Evolutionary conservation across 2,113 vertebrate species (phyloP).

Genomic region (Centrocercus urophasianus): DNA sequence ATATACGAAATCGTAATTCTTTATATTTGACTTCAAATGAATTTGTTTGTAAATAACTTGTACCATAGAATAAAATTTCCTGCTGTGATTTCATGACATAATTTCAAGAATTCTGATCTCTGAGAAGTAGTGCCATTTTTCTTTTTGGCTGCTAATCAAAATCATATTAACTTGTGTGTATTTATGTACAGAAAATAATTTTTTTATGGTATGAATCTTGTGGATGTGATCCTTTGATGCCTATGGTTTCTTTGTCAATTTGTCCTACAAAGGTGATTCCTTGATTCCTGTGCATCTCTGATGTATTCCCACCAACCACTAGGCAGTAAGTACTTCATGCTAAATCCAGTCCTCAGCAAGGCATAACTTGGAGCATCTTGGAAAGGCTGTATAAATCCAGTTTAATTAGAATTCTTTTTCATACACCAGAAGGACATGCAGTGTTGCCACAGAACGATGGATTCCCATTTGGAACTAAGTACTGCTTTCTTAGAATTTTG

Average conservation of each 20-base stretch:
- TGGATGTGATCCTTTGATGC: neutral
- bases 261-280: neutral
- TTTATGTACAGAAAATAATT: neutral
- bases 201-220: neutral
- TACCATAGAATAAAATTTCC: slow-evolving; percentile 35
- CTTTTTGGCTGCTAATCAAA: slow-evolving; percentile 8
- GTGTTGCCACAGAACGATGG: rapidly evolving
- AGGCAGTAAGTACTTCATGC: neutral
- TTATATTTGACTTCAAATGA: neutral
- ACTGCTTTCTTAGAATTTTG: neutral
- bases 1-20: slow-evolving; percentile 40
- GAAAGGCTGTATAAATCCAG: neutral
- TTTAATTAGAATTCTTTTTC: neutral
- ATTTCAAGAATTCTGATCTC: slow-evolving; percentile 17
- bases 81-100: neutral
- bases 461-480: neutral
- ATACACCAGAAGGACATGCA: neutral
- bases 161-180: neutral
- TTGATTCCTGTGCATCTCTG: neutral
- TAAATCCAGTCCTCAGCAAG: neutral
- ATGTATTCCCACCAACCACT: neutral
- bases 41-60: slow-evolving; percentile 12
- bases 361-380: neutral
- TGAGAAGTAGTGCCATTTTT: slow-evolving; percentile 40
- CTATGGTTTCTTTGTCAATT: neutral